Evolutionary conservation across 2,888 invertebrate genomes (phyloP).

Genomic region (Eumerus sabulonum): DNA sequence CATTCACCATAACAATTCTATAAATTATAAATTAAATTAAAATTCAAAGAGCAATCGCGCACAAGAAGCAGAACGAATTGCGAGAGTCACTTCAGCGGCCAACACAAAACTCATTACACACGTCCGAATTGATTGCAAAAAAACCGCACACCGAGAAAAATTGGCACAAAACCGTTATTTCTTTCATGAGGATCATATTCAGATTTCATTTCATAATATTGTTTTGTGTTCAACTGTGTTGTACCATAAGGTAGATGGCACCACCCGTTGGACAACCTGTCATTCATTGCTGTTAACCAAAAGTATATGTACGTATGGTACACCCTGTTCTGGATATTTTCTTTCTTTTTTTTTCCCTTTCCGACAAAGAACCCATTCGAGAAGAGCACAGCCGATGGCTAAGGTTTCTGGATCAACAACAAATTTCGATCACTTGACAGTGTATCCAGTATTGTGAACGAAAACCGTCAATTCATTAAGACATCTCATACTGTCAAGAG

Average conservation of each 20-base stretch:
- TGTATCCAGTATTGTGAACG: constrained; percentile 23
- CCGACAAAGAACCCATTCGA: neutral
- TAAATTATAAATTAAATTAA: constrained; percentile 55
- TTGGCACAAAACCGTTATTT: constrained; percentile 8
- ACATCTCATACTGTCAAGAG: constrained; percentile 12
- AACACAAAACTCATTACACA: constrained; percentile 40
- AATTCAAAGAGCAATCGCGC: constrained; percentile 47
- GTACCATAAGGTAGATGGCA: constrained; percentile 6
- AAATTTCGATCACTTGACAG: constrained; percentile 56
- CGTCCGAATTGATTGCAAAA: constrained; percentile 36
- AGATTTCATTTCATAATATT: constrained; percentile 10
- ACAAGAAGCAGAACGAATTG: constrained; percentile 44
- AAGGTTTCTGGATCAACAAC: constrained; percentile 58
- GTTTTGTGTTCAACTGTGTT: neutral
- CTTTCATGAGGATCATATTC: constrained; percentile 24
- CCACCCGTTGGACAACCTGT: constrained; percentile 22
- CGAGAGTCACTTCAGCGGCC: constrained; percentile 10
- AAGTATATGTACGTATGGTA: neutral
- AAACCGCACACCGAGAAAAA: neutral
- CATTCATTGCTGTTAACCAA: constrained; percentile 35
- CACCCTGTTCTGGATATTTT: constrained; percentile 39
- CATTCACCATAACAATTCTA: constrained; percentile 25
- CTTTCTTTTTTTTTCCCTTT: constrained; percentile 3
- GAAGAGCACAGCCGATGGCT: constrained; percentile 38
- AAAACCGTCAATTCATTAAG: constrained; percentile 44